phyloP scores from a whole-genome alignment of 2,113 vertebrate species.

The Chlamydotis undulata region DNA sequence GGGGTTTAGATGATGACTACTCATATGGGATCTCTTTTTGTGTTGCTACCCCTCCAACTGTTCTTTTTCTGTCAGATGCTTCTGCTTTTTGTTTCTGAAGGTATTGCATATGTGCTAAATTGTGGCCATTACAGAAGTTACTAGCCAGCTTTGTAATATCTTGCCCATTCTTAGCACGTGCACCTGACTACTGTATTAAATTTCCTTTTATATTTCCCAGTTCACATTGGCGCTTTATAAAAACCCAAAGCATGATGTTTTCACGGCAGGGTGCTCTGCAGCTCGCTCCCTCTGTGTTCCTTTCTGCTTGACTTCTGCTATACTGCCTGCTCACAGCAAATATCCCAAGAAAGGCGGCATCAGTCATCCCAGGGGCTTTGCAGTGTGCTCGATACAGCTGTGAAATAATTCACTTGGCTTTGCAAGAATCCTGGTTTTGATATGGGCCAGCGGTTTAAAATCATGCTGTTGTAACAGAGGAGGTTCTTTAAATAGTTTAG shows the following conservation, averaged over 20 bases:
- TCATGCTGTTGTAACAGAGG: not conserved
- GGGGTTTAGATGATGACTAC: not conserved
- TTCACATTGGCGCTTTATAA: not conserved
- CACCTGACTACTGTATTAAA: not conserved
- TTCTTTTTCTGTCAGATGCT: not conserved
- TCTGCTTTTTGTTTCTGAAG: not conserved
- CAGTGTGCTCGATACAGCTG: not conserved
- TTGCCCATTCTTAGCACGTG: not conserved
- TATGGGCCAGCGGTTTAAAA: not conserved
- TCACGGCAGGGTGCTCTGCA: not conserved
- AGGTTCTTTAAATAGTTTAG: conserved; percentile 1
- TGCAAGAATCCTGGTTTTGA: not conserved
- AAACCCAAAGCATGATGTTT: not conserved
- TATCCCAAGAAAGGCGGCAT: fast-evolving
- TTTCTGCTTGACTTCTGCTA: not conserved
- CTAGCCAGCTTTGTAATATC: not conserved
- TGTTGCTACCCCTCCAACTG: not conserved
- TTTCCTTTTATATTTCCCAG: not conserved
- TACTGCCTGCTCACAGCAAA: not conserved
- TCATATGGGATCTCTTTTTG: not conserved
- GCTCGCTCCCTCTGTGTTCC: not conserved
- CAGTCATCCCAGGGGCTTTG: not conserved
- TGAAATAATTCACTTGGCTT: not conserved
- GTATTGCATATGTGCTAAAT: not conserved
- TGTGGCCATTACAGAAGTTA: not conserved